Base-by-base conservation (phyloP, 2,888 invertebrate genomes). In the Torymus tubicola region DNA sequence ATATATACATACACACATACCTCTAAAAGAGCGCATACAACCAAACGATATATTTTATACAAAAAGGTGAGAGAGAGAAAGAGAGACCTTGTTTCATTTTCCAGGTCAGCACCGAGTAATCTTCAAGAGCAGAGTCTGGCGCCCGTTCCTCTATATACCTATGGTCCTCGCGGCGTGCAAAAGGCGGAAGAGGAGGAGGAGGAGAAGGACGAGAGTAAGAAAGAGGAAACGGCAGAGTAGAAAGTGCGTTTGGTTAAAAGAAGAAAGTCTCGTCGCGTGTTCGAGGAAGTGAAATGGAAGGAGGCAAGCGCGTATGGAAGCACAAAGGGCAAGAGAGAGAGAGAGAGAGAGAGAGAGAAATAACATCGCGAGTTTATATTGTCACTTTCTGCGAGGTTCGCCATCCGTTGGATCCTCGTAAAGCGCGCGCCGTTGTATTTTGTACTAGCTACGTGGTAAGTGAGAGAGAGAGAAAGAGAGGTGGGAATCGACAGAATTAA, bases 101-200 rank as follows among this genome's bases (percentile, higher is more conserved):
- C 78, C 82, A 84, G 81, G 83, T 82, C 82, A 79, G 63, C 71
- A 68, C 50, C 78, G 80, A 77, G 82, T 80, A 80, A 82, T 83
- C 83, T 79, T 67, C 58, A 31, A n/a, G 58, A 74, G 57, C 52
- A 52, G 53, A 65, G 5, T 31, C 31, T 2, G 5, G 0, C 31
- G 8, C 31, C 31, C 31, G 31, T n/a, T n/a, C n/a, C n/a, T n/a
- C n/a, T n/a, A n/a, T n/a, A n/a, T n/a, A n/a, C 57, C 18, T 68
- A 53, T 67, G 31, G 13, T 70, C 75, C 68, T 76, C 73, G 53
- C 24, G 55, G 57, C 64, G 53, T 31, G 14, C 12, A 11, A 31
- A 10, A 24, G 60, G 63, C 60, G 18, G 53, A 13, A 61, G 52
- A 21, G 64, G 24, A 5, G 67, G 50, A 18, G 53, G 50, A 69